Percentiles rank a stretch among this genome's conserved stretches.
phyloP scores from a whole-genome alignment of 2,797 vertebrate genomes.

The Ara ararauna region DNA sequence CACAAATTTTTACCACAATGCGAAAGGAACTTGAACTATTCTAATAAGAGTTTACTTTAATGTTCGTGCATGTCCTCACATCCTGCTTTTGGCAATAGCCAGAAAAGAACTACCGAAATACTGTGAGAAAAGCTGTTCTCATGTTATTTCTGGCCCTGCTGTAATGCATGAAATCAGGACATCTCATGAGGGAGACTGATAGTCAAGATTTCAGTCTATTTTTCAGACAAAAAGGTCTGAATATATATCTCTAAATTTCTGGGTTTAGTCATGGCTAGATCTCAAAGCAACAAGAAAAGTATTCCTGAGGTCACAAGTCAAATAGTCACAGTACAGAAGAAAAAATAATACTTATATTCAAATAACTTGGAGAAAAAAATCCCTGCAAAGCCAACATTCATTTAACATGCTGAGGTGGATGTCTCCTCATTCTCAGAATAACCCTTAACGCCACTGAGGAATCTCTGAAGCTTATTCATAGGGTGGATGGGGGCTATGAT shows the following conservation, averaged over 20 bases:
- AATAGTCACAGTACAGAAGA: conserved; percentile 3
- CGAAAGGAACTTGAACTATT: conserved; percentile 58
- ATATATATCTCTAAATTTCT: conserved; percentile 53
- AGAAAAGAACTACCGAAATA: conserved; percentile 68
- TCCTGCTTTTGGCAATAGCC: conserved; percentile 57
- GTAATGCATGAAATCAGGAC: conserved; percentile 62
- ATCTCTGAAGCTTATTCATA: neutral
- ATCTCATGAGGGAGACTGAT: conserved; percentile 66
- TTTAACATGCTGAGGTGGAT: neutral
- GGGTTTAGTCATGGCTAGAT: conserved; percentile 40
- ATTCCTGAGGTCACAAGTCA: conserved; percentile 46
- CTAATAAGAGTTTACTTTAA: conserved; percentile 63
- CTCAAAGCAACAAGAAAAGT: conserved; percentile 41
- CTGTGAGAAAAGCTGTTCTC: conserved; percentile 71
- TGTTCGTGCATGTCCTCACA: conserved; percentile 68
- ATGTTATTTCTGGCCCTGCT: conserved; percentile 70
- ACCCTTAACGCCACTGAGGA: neutral
- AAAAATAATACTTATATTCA: conserved; percentile 30
- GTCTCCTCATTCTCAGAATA: neutral
- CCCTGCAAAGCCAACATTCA: neutral
- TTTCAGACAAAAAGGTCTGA: conserved; percentile 57
- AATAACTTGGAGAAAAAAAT: neutral
- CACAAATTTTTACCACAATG: conserved; percentile 47
- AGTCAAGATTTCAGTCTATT: conserved; percentile 64
- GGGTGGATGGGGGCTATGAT: neutral